A percentile compares a stretch with the other conserved stretches of the same genome.
These are phyloP conservation scores for Callospermophilus lateralis DNA, from an alignment of 2,113 vertebrate genomes.

Conservation along the genomic window DNA sequence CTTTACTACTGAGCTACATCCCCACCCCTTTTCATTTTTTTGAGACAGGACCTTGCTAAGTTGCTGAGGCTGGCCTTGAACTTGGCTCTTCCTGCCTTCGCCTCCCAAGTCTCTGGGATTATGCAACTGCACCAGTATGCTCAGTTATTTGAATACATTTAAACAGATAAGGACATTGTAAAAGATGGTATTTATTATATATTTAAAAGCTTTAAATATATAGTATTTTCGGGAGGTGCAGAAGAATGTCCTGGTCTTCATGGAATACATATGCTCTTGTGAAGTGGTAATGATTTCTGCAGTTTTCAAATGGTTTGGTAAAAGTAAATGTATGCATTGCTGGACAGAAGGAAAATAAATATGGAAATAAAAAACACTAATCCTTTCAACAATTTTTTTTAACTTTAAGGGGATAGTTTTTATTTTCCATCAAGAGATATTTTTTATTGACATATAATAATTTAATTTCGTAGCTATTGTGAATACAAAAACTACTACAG, in stretches of 20 bases:
- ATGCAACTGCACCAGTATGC: no score
- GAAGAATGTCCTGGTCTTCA: not conserved
- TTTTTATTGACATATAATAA: not conserved
- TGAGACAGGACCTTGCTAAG: no score
- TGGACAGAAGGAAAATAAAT: not conserved
- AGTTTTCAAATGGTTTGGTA: slow-evolving; percentile 14
- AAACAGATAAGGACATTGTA: not conserved
- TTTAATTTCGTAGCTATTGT: not conserved
- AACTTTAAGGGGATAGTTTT: not conserved
- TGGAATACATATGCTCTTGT: not conserved
- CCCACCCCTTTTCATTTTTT: no score
- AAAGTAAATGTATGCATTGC: not conserved
- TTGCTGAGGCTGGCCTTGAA: no score
- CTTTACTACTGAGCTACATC: no score
- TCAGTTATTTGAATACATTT: not conserved
- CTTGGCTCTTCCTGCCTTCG: no score
- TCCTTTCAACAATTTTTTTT: not conserved
- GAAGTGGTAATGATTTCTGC: not conserved
- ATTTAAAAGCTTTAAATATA: no score
- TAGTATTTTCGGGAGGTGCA: not conserved
- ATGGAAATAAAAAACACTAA: not conserved
- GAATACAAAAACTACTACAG: not conserved
- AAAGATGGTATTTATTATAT: not conserved
- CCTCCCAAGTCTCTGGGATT: no score
- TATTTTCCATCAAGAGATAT: not conserved